These are phyloP conservation scores for Trachymyrmex septentrionalis DNA, from an alignment of 1,140 invertebrate genomes.

Conservation along the genomic window DNA sequence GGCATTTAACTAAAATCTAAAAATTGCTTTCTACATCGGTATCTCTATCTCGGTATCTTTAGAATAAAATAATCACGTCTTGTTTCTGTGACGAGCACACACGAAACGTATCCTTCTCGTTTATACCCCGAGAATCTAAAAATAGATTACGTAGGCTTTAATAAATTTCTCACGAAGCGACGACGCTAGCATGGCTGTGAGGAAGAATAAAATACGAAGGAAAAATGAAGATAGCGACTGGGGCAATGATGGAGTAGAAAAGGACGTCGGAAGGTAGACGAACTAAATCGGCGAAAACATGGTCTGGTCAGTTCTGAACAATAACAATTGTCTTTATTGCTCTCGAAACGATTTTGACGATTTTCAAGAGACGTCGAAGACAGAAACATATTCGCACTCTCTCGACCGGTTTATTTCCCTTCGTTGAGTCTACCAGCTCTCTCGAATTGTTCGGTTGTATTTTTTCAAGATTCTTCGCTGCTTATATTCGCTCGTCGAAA, in stretches of 20 bases:
- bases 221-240: background rate
- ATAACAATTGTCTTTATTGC: conserved; percentile 56
- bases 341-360: conserved; percentile 9
- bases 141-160: background rate
- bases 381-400: conserved; percentile 5
- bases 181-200: background rate
- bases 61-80: background rate
- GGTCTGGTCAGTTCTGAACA: conserved; percentile 23
- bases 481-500: conserved; percentile 31
- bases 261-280: conserved; percentile 10
- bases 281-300: conserved; percentile 23
- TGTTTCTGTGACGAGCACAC: background rate
- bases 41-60: background rate
- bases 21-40: background rate
- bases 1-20: background rate
- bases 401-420: conserved; percentile 18
- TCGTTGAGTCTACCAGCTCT: conserved; percentile 1
- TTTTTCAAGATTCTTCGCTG: background rate
- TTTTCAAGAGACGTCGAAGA: conserved; percentile 13
- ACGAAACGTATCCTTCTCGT: background rate
- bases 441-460: conserved; percentile 41
- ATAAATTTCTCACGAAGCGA: conserved; percentile 38
- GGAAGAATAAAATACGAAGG: conserved; percentile 12
- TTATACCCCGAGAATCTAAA: background rate
- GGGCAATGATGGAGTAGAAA: background rate